phyloP scores from a whole-genome alignment of 2,113 vertebrate genomes.

The Petaurus breviceps region DNA sequence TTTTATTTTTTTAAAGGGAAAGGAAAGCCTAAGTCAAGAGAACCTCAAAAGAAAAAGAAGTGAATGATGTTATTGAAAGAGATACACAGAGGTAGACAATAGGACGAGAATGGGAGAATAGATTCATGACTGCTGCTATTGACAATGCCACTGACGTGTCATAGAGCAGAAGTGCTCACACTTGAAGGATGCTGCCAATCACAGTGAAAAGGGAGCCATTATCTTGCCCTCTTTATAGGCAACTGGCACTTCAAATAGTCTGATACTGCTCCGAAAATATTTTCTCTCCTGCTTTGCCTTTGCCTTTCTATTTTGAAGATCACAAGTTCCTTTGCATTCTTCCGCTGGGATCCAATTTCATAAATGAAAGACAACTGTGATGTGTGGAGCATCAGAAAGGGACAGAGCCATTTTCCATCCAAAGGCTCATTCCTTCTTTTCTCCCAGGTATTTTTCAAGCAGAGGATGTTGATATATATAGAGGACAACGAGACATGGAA shows the following conservation, averaged over 20 bases:
- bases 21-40: neutral
- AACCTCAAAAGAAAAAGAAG: neutral
- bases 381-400: neutral
- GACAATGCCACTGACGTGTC: neutral
- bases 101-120: neutral
- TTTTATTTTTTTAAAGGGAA: conserved; percentile 35
- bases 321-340: neutral
- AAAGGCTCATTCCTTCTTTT: neutral
- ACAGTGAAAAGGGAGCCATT: conserved; percentile 7
- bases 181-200: conserved; percentile 30
- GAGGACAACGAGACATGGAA: neutral
- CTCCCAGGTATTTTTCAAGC: neutral
- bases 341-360: neutral
- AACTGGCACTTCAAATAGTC: neutral
- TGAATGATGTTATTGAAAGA: neutral
- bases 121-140: neutral
- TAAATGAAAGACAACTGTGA: neutral
- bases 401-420: neutral
- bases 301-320: neutral
- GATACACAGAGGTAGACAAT: accelerated
- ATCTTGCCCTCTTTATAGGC: conserved; percentile 5
- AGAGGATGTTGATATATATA: neutral
- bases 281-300: neutral
- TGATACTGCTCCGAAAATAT: conserved; percentile 12
- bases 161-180: neutral